A percentile compares a stretch with the other conserved stretches of the same genome.
phyloP scores from a whole-genome alignment of 2,113 vertebrate genomes.

The Mirounga angustirostris region DNA sequence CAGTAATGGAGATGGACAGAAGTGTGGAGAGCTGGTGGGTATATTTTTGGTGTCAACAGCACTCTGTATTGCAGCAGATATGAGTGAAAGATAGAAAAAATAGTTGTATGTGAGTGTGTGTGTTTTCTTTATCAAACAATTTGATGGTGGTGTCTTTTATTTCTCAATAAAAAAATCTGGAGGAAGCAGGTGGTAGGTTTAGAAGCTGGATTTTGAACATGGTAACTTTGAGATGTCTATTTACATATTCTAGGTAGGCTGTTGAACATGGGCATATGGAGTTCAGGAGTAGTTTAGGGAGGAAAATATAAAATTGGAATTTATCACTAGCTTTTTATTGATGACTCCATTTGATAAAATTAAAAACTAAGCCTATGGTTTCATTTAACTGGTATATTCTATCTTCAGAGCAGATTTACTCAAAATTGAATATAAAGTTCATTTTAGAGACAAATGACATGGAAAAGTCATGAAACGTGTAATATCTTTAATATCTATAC shows the following conservation, averaged over 20 bases:
- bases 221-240: not conserved
- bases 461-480: not conserved
- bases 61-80: not conserved
- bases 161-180: not conserved
- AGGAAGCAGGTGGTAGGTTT: not conserved
- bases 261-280: not conserved
- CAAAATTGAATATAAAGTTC: not conserved
- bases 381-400: not conserved
- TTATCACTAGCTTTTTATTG: not conserved
- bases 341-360: not conserved
- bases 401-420: not conserved
- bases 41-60: not conserved
- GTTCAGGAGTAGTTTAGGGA: not conserved
- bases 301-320: not conserved
- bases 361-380: not conserved
- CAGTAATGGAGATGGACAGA: not conserved
- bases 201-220: not conserved
- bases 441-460: not conserved
- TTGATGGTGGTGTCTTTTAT: not conserved
- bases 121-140: not conserved
- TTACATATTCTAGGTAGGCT: not conserved
- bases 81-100: not conserved
- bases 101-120: not conserved
- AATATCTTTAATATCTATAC: not conserved
- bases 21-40: fast-evolving